phyloP scores from a whole-genome alignment of 2,888 invertebrate genomes.

The Melinaea menophilus region DNA sequence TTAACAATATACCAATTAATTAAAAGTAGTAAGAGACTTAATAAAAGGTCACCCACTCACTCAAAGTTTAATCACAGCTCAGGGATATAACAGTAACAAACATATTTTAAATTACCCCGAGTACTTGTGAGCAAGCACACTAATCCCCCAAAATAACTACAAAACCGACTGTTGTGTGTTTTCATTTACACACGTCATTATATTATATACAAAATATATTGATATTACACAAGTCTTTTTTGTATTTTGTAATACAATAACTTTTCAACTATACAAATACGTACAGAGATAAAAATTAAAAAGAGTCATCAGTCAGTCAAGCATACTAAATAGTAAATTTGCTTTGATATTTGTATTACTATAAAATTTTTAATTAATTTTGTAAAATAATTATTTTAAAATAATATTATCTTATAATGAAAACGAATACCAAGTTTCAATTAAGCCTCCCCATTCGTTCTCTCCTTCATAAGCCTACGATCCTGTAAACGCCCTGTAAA shows the following conservation, averaged over 20 bases:
- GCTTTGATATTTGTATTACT: no score
- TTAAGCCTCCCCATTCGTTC: slow-evolving; percentile 59
- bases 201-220: no score
- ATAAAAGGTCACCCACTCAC: slow-evolving; percentile 4
- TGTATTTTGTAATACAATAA: no score
- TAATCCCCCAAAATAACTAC: slow-evolving; percentile 59
- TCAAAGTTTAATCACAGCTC: not conserved
- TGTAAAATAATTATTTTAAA: not conserved
- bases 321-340: no score
- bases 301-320: no score
- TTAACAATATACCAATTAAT: not conserved
- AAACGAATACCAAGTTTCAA: slow-evolving; percentile 67
- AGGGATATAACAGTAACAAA: slow-evolving; percentile 20
- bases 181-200: slow-evolving; percentile 5
- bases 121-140: slow-evolving; percentile 37
- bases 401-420: slow-evolving; percentile 24
- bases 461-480: slow-evolving; percentile 42
- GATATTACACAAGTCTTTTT: no score
- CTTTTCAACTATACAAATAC: no score
- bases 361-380: no score
- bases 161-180: slow-evolving; percentile 49
- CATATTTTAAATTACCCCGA: slow-evolving; percentile 30
- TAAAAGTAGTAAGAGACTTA: not conserved
- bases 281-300: no score
- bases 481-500: slow-evolving; percentile 45